Evolutionary conservation across 1,140 invertebrate genomes (phyloP).

Genomic region (Melitaea cinxia): DNA sequence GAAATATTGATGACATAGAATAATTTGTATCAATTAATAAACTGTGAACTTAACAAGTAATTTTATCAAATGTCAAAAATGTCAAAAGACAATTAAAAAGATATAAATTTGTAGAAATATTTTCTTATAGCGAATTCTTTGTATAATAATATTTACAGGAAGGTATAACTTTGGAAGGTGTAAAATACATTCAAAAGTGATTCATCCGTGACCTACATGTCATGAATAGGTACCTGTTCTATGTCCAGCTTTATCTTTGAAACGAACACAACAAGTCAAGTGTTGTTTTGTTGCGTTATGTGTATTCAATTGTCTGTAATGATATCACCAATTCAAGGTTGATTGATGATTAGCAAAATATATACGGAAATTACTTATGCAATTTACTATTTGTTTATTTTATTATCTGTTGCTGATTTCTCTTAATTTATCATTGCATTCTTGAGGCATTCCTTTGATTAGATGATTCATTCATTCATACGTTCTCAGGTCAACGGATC

Average conservation of each 20-base stretch:
- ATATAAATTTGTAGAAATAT: too few species aligned
- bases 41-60: too few species aligned
- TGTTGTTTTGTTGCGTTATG: too few species aligned
- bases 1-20: too few species aligned
- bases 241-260: constrained; percentile 4
- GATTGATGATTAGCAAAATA: constrained; percentile 12
- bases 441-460: constrained; percentile 30
- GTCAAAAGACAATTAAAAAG: too few species aligned
- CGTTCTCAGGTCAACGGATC: constrained; percentile 13
- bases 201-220: constrained; percentile 21
- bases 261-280: neutral
- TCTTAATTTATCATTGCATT: constrained; percentile 36
- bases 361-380: constrained; percentile 17
- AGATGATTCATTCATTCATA: constrained; percentile 40
- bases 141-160: too few species aligned
- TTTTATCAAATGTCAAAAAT: too few species aligned
- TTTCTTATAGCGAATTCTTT: too few species aligned
- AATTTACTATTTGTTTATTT: constrained; percentile 44
- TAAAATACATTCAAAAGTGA: neutral
- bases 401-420: constrained; percentile 33
- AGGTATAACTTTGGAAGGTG: too few species aligned
- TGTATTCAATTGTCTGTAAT: constrained; percentile 1
- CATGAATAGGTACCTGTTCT: constrained; percentile 13
- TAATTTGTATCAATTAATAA: too few species aligned
- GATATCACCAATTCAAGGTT: neutral